Base-by-base conservation (phyloP, 2,797 vertebrate genomes). In the Oreonectes daqikongensis region DNA sequence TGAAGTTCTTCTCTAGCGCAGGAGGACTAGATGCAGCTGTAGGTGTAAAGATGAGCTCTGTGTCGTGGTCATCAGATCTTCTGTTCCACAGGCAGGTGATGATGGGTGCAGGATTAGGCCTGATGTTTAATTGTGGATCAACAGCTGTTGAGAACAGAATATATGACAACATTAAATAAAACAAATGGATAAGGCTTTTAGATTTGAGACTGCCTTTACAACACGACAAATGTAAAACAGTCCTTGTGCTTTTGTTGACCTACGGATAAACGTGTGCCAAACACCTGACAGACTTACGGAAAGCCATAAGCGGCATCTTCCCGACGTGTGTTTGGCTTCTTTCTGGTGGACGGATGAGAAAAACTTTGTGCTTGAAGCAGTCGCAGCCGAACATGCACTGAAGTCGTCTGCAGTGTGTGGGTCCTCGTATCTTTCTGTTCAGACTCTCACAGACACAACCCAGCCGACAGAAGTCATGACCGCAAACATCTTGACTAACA, bases 371-470 rank as follows among this genome's bases (percentile, higher is more conserved):
- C 84, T 95, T 95, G 81, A 94, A 91, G 89, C 98, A 99, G 65
- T 86, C 86, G 32, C 97, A 97, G 26, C 90, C 92, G 80, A 99
- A 94, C 96, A 99, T 98, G 83, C 97, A 99, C 55, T 95, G 93
- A 7, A 94, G 92, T 78, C 90, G 90, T 50, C 91, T 90, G 81
- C 98, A 99, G 89, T 99, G 97, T 48, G 90, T 85, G 15, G 93
- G 88, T 4, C 79, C 81, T 32, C 89, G 89, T 30, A 88, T 91
- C 48, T 85, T 84, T 75, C 89, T 81, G 2, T 88, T 84, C 40
- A 99, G 89, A 85, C 96, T 97, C 50, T 90, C 87, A 83, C 98
- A 99, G 42, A 99, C 71, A 57, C 98, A 99, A 57, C 98, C 98
- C 84, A 99, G 89, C 1, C 92, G 90, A 87, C 98, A 99, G 91